These are phyloP conservation scores for Trachymyrmex cornetzi DNA, from an alignment of 1,140 invertebrate species.

Conservation along the genomic window DNA sequence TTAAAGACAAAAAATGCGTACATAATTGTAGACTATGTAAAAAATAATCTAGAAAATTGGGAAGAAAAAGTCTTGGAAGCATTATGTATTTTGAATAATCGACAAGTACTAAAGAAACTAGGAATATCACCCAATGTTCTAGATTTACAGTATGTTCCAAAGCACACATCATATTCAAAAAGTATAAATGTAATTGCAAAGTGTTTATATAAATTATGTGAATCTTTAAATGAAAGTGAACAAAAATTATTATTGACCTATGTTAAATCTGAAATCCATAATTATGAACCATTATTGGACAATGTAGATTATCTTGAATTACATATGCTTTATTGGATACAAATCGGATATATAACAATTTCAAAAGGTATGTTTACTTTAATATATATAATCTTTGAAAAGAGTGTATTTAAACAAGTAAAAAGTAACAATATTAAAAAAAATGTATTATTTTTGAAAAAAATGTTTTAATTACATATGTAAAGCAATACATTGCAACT, in stretches of 20 bases:
- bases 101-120: constrained; percentile 68
- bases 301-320: constrained; percentile 72
- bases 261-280: constrained; percentile 62
- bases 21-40: constrained; percentile 67
- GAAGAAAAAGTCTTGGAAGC: constrained; percentile 72
- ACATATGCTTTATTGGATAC: constrained; percentile 77
- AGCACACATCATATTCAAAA: constrained; percentile 2
- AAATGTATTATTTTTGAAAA: not conserved
- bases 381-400: not conserved
- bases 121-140: constrained; percentile 34
- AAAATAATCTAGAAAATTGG: constrained; percentile 66
- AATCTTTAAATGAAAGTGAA: constrained; percentile 55
- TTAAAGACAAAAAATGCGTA: not conserved
- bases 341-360: constrained; percentile 71
- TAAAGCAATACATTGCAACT: no score
- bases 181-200: constrained; percentile 66
- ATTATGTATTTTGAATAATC: constrained; percentile 72
- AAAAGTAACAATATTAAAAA: not conserved
- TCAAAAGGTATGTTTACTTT: constrained; percentile 55
- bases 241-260: constrained; percentile 42
- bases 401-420: not conserved
- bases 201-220: constrained; percentile 74
- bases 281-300: constrained; percentile 32
- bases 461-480: not conserved
- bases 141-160: constrained; percentile 47